A percentile compares a stretch with the other conserved stretches of the same genome.
phyloP scores from a whole-genome alignment of 2,888 invertebrate species.

The Heliconius erato region DNA sequence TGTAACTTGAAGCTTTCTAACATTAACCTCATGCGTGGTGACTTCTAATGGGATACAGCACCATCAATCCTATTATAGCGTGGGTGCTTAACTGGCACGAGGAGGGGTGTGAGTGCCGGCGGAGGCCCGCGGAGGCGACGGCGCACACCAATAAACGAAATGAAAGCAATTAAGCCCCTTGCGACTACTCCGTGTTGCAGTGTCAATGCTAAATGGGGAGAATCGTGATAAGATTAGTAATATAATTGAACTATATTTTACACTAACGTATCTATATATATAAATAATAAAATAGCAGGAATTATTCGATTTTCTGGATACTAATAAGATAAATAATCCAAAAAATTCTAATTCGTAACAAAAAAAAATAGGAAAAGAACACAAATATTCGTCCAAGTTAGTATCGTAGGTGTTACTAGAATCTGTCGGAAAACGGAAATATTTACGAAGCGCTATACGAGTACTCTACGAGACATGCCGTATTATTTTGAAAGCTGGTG shows the following conservation, averaged over 20 bases:
- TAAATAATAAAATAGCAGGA: not conserved
- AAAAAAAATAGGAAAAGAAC: not conserved
- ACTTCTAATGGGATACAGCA: conserved; percentile 11
- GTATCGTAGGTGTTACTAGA: not conserved
- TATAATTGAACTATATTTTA: conserved; percentile 1
- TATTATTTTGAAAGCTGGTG: not conserved
- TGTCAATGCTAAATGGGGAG: not conserved
- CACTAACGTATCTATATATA: not conserved
- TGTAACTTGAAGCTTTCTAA: not conserved
- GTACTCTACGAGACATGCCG: not conserved
- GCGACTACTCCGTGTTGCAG: conserved; percentile 20
- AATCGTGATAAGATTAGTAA: not conserved
- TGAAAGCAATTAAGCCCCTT: conserved; percentile 39
- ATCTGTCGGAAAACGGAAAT: conserved; percentile 1
- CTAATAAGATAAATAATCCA: too few relatives aligned
- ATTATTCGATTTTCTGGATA: too few relatives aligned
- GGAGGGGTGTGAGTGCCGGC: not conserved
- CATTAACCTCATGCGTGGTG: conserved; percentile 9
- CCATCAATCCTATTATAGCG: not conserved
- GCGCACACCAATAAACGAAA: conserved; percentile 40
- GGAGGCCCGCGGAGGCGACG: conserved; percentile 22
- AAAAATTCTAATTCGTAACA: not conserved
- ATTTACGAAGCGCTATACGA: not conserved
- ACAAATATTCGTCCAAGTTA: not conserved
- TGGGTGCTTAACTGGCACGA: conserved; percentile 11